Evolutionary conservation across 2,797 vertebrate genomes (phyloP).

Genomic region (Sebastes vulpes): DNA sequence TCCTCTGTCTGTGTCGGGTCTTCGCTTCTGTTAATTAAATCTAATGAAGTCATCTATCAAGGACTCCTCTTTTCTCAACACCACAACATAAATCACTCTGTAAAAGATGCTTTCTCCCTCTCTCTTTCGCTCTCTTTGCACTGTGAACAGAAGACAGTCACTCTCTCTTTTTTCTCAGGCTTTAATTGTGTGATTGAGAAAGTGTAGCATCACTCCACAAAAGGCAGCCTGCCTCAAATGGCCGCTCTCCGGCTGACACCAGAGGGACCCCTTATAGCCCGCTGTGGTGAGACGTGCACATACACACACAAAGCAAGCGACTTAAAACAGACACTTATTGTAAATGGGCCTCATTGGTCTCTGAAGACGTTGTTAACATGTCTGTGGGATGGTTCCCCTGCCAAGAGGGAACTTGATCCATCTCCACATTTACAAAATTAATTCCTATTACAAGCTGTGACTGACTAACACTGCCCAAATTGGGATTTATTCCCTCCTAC

Average conservation of each 20-base stretch:
- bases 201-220: constrained; percentile 84
- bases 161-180: constrained; percentile 34
- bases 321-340: constrained; percentile 85
- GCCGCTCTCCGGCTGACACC: constrained; percentile 79
- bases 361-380: constrained; percentile 84
- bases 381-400: constrained; percentile 76
- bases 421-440: constrained; percentile 84
- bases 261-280: constrained; percentile 79
- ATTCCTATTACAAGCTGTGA: constrained; percentile 80
- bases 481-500: constrained; percentile 70
- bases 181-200: constrained; percentile 88
- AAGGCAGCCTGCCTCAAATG: constrained; percentile 84
- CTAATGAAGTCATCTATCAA: constrained; percentile 86
- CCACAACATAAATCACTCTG: constrained; percentile 83
- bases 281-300: constrained; percentile 63
- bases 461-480: constrained; percentile 66
- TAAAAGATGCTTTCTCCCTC: constrained; percentile 58
- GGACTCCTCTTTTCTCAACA: constrained; percentile 81
- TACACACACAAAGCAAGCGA: constrained; percentile 58
- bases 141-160: constrained; percentile 19
- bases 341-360: constrained; percentile 84
- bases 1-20: constrained; percentile 65
- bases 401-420: constrained; percentile 81
- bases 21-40: constrained; percentile 85
- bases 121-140: constrained; percentile 35